Evolutionary conservation across 2,113 vertebrate genomes (phyloP), one percentile per base, ranked within the genome.

Genomic region (Ailuropoda melanoleuca): DNA sequence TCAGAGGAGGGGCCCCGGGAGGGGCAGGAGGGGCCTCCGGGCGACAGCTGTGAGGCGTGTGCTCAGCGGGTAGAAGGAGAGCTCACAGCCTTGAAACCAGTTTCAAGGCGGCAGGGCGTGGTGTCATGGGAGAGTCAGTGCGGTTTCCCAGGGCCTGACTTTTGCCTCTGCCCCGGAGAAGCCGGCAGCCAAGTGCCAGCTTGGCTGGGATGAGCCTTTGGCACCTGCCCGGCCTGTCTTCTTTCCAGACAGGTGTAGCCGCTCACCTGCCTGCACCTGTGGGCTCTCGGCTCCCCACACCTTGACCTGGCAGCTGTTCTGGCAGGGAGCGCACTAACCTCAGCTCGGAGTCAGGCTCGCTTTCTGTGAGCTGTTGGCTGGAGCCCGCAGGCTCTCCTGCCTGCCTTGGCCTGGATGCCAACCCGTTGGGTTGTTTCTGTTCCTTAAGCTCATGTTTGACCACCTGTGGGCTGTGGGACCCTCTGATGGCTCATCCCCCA

Each of bases 191-290:
- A 1, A 77, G 58, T 29, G 70, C 75, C 82, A 0, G 13, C 78
- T 77, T 64, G 96, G 91, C 93, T 29, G 56, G 75, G 81, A 64
- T 48, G 58, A 82, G n/a, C 18, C 53, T 88, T 66, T 90, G 93
- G 94, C 66, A 96, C 82, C 80, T 15, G 39, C 55, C 80, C 53
- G 24, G 2, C 62, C 86, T 66, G 88, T 91, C 95, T 97, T 83
- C 53, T 91, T 88, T 83, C 68, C 90, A 93, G 94, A 93, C 97
- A 98, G 97, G 97, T 98, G 97, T 78, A 93, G 68, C 53, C 56
- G 9, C 86, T 96, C 89, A 91, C 96, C 97, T 60, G 78, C 80
- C 93, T 88, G 95, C 97, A 96, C 97, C 97, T 97, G 96, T 80
- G 56, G 77, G 95, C 77, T 94, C 93, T 81, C 26, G 3, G 95